phyloP scores from a whole-genome alignment of 2,888 invertebrate genomes.

The Bellardia bayeri region DNA sequence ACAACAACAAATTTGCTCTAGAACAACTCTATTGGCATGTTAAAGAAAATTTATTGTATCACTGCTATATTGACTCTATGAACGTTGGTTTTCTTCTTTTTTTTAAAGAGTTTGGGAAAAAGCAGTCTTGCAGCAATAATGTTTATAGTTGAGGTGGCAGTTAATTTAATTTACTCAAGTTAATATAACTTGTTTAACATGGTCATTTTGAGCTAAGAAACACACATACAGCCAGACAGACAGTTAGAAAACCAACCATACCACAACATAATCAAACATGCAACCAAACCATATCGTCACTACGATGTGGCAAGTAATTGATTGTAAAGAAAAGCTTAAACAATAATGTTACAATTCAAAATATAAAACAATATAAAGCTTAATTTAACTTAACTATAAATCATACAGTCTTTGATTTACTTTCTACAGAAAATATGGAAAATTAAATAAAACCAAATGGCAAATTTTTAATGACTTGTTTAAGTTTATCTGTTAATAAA shows the following conservation, averaged over 20 bases:
- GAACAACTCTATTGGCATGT: constrained; percentile 74
- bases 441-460: constrained; percentile 21
- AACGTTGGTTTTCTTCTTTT: constrained; percentile 9
- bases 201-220: constrained; percentile 52
- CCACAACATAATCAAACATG: not conserved
- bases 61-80: constrained; percentile 52
- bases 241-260: not conserved
- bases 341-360: constrained; percentile 51
- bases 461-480: constrained; percentile 68
- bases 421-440: not conserved
- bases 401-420: constrained; percentile 20
- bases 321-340: constrained; percentile 51
- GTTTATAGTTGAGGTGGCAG: constrained; percentile 71
- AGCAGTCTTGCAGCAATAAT: constrained; percentile 33
- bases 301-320: constrained; percentile 65
- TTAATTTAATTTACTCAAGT: constrained; percentile 74
- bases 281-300: constrained; percentile 40
- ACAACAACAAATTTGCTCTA: constrained; percentile 65
- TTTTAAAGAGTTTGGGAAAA: constrained; percentile 26
- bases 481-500: constrained; percentile 9
- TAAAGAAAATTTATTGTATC: constrained; percentile 72
- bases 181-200: constrained; percentile 73
- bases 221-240: constrained; percentile 18
- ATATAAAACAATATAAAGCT: not conserved
- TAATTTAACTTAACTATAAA: constrained; percentile 54